Evolutionary conservation across 2,113 vertebrate species (phyloP), one percentile per base, ranked within the genome.

Genomic region (Cheirogaleus medius): DNA sequence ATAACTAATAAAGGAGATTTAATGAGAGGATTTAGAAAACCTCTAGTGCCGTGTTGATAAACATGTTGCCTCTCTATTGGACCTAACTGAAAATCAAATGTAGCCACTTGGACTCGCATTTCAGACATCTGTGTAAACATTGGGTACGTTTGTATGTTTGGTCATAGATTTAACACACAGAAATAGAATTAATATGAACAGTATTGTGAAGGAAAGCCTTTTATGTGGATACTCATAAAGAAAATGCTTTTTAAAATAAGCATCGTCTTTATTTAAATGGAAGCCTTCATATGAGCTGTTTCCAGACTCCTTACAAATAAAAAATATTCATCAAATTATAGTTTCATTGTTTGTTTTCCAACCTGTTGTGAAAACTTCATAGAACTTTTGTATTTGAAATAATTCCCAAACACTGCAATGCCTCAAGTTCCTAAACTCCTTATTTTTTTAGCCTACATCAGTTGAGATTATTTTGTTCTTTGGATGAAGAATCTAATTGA

Each of bases 61-160:
- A 92, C 56, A 94, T 11, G 23, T 68, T 73, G 37, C 44, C 18
- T 94, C 21, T 37, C 68, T 58, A 95, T 90, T 68, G 63, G 60
- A 84, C 39, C n/a, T 18, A 76, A 39, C 25, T 80, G 63, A 84
- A 91, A 76, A 52, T 58, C 11, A 89, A 54, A 69, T 14, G 3
- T 39, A 81, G 12, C 34, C 15, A n/a, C n/a, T 92, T 5, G 20
- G 87, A 60, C 21, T 91, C 68, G 11, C 2, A 27, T 60, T 52
- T 5, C 39, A 97, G 90, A 95, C 97, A 91, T 98, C 97, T 98
- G 95, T 97, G 92, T 89, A 94, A 97, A 97, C 78, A 95, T 6
- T 58, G 27, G 49, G n/a, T 83, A 76, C 4, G 34, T 88, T 90
- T 92, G 68, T 91, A 56, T 94, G 34, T 96, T 98, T 98, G 92